A percentile compares a stretch with the other conserved stretches of the same genome.
Conservation (phyloP, 2,113 vertebrate species). For the Odontophorus gujanensis region DNA sequence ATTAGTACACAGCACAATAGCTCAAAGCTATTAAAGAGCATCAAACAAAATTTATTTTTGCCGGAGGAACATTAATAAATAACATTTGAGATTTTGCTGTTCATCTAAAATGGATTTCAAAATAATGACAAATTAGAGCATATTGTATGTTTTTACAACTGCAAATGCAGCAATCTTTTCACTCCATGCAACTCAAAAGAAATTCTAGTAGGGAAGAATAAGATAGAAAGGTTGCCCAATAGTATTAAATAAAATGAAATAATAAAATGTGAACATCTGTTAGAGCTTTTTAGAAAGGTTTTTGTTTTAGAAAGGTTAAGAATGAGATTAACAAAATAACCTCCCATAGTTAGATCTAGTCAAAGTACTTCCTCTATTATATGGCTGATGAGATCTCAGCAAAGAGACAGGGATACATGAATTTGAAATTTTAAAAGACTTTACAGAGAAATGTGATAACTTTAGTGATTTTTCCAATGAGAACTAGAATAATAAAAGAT, state of each 20-base stretch:
- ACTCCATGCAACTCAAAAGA: neutral
- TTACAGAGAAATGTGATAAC: neutral
- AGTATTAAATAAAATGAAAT: neutral
- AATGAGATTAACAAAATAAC: accelerated
- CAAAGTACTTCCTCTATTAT: neutral
- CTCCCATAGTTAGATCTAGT: neutral
- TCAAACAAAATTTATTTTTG: neutral
- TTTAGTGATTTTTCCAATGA: neutral
- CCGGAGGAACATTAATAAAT: neutral
- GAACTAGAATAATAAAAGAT: neutral
- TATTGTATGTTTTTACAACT: neutral
- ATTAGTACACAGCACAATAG: neutral
- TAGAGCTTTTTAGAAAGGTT: neutral
- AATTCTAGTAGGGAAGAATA: neutral
- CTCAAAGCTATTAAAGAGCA: neutral
- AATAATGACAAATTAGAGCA: neutral
- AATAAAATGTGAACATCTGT: neutral
- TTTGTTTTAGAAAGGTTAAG: neutral
- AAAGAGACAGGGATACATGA: neutral
- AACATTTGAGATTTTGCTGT: neutral
- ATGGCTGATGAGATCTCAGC: neutral
- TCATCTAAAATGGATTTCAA: constrained; percentile 9
- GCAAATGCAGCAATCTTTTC: neutral
- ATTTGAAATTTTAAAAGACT: neutral
- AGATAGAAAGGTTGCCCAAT: neutral